phyloP scores from a whole-genome alignment of 2,113 vertebrate genomes.

The Odocoileus hemionus region DNA sequence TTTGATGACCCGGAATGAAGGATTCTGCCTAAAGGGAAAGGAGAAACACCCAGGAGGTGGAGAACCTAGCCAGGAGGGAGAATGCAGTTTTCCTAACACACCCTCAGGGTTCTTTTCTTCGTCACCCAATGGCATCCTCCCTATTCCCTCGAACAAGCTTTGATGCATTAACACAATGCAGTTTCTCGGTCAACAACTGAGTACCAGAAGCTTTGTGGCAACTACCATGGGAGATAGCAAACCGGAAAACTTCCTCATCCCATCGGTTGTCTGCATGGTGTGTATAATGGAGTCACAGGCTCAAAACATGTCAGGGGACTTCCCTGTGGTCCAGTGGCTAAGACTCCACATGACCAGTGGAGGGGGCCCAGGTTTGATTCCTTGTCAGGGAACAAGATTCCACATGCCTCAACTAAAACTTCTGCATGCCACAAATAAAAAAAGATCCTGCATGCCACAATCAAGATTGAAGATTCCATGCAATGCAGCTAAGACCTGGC shows the following conservation, averaged over 20 bases:
- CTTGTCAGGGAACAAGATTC: neutral
- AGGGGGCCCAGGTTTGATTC: neutral
- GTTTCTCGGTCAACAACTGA: neutral
- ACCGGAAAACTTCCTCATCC: neutral
- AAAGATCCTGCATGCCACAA: neutral
- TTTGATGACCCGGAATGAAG: neutral
- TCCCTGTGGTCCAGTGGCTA: neutral
- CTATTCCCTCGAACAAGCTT: accelerated
- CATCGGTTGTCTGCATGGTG: neutral
- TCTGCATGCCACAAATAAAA: accelerated
- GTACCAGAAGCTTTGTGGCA: neutral
- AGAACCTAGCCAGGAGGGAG: neutral
- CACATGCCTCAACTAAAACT: neutral
- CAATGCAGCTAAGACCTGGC: neutral
- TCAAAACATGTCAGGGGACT: neutral
- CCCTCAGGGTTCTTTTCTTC: neutral
- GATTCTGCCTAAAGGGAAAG: neutral
- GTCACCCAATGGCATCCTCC: too few relatives aligned
- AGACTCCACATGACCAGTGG: neutral
- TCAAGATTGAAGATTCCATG: neutral
- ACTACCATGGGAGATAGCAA: neutral
- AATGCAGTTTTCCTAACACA: neutral
- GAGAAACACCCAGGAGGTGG: neutral
- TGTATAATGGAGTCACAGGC: accelerated
- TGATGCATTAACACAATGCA: neutral